A percentile compares a stretch with the other conserved stretches of the same genome.
These are phyloP conservation scores for Catocala sponsa DNA, from an alignment of 2,888 invertebrate species.

Conservation along the genomic window DNA sequence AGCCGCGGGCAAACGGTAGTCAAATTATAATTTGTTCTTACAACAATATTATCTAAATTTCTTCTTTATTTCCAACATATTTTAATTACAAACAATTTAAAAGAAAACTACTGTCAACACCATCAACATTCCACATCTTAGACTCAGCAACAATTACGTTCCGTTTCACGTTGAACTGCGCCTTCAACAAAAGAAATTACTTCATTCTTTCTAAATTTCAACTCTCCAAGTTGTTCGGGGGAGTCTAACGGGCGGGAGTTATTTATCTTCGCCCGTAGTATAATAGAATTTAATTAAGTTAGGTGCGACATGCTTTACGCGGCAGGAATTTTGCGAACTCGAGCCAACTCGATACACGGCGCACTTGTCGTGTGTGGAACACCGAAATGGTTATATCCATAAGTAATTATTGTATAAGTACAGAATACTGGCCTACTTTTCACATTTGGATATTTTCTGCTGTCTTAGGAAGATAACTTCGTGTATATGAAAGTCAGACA, in stretches of 20 bases:
- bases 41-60: background rate
- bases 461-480: too few relatives aligned
- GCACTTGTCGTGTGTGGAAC: conserved; percentile 41
- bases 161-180: conserved; percentile 55
- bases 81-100: conserved; percentile 12
- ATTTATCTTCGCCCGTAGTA: conserved; percentile 83
- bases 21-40: too few relatives aligned
- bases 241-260: conserved; percentile 74
- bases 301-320: conserved; percentile 81
- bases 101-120: conserved; percentile 28
- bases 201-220: conserved; percentile 81
- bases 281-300: conserved; percentile 87
- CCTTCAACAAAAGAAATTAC: conserved; percentile 75
- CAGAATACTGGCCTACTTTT: conserved; percentile 21
- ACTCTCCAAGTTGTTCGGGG: conserved; percentile 60
- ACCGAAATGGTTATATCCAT: conserved; percentile 30
- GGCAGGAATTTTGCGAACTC: conserved; percentile 75
- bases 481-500: too few relatives aligned
- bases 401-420: conserved; percentile 31
- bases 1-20: too few relatives aligned
- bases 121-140: conserved; percentile 44
- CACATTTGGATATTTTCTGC: background rate
- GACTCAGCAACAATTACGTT: conserved; percentile 59
- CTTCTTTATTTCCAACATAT: background rate
- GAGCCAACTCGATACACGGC: conserved; percentile 59